Evolutionary conservation across 1,140 invertebrate genomes (phyloP).

Genomic region (Venturia canescens): DNA sequence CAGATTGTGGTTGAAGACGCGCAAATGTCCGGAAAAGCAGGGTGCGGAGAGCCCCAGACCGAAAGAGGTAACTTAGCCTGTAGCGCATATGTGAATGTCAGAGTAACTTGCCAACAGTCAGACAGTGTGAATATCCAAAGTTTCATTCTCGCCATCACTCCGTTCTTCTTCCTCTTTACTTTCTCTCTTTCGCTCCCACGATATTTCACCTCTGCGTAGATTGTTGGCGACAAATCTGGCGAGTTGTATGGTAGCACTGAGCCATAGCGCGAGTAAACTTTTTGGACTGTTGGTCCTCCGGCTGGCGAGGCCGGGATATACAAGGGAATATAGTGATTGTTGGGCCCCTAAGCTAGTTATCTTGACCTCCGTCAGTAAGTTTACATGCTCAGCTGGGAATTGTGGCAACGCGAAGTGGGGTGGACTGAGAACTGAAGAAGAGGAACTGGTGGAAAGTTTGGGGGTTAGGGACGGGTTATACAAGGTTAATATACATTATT

Average conservation of each 20-base stretch:
- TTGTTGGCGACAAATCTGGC: slow-evolving; percentile 9
- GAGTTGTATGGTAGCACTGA: not conserved
- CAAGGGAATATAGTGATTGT: not conserved
- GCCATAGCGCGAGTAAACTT: not conserved
- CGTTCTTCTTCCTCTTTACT: slow-evolving; percentile 9
- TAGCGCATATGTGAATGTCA: slow-evolving; percentile 1
- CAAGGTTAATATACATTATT: not conserved
- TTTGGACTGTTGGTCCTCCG: slow-evolving; percentile 2
- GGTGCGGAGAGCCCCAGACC: slow-evolving; percentile 37
- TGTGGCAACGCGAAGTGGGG: not conserved
- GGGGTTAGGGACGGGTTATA: not conserved
- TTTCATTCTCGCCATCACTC: slow-evolving; percentile 22
- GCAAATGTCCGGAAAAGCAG: not conserved
- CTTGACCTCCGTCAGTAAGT: slow-evolving; percentile 13
- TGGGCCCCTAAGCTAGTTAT: slow-evolving; percentile 7
- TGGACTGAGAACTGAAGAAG: not conserved
- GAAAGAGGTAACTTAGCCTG: slow-evolving; percentile 40
- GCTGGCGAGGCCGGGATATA: not conserved
- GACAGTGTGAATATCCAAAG: slow-evolving; percentile 49
- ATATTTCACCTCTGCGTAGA: slow-evolving; percentile 8
- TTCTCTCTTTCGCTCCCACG: not conserved
- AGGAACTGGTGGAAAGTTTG: not conserved
- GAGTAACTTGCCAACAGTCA: slow-evolving; percentile 48
- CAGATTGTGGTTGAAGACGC: slow-evolving; percentile 47
- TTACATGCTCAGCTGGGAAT: slow-evolving; percentile 14